Evolutionary conservation across 2,888 invertebrate genomes (phyloP).

Genomic region (Boloria selene): DNA sequence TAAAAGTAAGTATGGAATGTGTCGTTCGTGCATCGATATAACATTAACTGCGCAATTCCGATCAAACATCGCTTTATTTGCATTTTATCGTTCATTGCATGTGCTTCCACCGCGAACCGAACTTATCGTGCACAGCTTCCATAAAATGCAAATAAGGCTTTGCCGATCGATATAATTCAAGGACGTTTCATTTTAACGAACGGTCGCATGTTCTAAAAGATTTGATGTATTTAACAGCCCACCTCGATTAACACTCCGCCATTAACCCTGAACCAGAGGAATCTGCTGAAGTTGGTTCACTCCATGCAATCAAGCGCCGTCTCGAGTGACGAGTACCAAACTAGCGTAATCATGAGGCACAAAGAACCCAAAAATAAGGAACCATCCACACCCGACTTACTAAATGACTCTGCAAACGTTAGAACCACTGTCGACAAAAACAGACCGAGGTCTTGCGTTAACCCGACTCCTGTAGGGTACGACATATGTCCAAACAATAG

Average conservation of each 20-base stretch:
- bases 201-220: slow-evolving; percentile 76
- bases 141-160: slow-evolving; percentile 80
- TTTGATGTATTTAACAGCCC: slow-evolving; percentile 81
- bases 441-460: slow-evolving; percentile 88
- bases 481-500: slow-evolving; percentile 78
- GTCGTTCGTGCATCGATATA: slow-evolving; percentile 55
- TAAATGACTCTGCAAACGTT: slow-evolving; percentile 80
- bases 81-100: slow-evolving; percentile 81
- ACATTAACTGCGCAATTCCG: slow-evolving; percentile 51
- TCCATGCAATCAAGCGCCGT: slow-evolving; percentile 82
- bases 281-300: slow-evolving; percentile 80
- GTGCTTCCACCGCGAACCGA: slow-evolving; percentile 70
- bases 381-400: slow-evolving; percentile 82
- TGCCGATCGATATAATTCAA: slow-evolving; percentile 55
- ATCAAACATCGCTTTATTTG: slow-evolving; percentile 78
- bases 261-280: slow-evolving; percentile 83
- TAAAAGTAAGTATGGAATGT: slow-evolving; percentile 36
- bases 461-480: slow-evolving; percentile 75
- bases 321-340: slow-evolving; percentile 80
- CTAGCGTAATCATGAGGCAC: slow-evolving; percentile 77
- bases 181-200: slow-evolving; percentile 56
- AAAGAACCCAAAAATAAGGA: slow-evolving; percentile 76
- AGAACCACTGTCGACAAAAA: slow-evolving; percentile 79
- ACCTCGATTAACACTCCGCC: slow-evolving; percentile 79
- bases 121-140: slow-evolving; percentile 77